A percentile compares a stretch with the other conserved stretches of the same genome.
phyloP scores from a whole-genome alignment of 2,113 vertebrate genomes.

The Antidorcas marsupialis region DNA sequence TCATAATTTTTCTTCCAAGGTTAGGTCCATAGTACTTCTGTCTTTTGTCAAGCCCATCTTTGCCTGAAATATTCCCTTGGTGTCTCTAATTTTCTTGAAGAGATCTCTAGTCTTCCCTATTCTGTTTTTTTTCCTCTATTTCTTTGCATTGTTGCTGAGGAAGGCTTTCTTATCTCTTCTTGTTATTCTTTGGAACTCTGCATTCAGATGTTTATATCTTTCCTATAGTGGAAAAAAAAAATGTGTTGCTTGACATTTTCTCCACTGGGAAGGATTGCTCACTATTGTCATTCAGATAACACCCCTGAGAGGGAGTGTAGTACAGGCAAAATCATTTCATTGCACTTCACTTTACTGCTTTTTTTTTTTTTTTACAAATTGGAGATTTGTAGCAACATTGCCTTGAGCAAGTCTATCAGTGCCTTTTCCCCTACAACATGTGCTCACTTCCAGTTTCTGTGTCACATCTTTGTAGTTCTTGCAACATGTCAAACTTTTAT shows the following conservation, averaged over 20 bases:
- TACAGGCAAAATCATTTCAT: neutral
- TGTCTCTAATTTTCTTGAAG: too few species aligned
- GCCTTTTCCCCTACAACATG: neutral
- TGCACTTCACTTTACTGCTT: neutral
- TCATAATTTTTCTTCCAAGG: too few species aligned
- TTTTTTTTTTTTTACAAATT: neutral
- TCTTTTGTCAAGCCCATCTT: too few species aligned
- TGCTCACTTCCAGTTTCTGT: neutral
- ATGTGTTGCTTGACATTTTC: neutral
- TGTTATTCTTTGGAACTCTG: too few species aligned
- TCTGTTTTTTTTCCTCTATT: too few species aligned
- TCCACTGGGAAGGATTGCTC: neutral
- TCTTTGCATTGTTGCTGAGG: too few species aligned
- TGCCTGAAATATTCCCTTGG: too few species aligned
- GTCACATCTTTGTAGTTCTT: neutral
- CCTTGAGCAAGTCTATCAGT: neutral
- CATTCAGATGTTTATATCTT: too few species aligned
- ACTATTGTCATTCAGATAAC: neutral
- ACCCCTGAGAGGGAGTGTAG: neutral
- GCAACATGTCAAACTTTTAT: neutral
- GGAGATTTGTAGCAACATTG: neutral
- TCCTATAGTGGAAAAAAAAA: neutral
- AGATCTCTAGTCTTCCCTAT: too few species aligned
- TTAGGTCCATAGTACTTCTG: too few species aligned
- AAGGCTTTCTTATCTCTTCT: too few species aligned